Conservation (phyloP, 2,888 invertebrate species). For the Troides aeacus region DNA sequence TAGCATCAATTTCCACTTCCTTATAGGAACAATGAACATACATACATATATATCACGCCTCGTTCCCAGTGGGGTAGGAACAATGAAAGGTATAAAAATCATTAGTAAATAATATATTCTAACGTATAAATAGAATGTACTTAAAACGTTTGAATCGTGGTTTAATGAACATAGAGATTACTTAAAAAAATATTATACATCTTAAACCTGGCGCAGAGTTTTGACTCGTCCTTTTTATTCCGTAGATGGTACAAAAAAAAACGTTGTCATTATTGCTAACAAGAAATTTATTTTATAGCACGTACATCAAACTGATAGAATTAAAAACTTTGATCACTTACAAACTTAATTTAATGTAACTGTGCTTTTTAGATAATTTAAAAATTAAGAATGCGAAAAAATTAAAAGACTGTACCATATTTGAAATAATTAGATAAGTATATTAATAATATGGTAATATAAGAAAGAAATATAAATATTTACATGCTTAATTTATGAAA, state of each 20-base stretch:
- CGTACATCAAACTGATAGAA: slow-evolving; percentile 20
- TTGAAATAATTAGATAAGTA: no score
- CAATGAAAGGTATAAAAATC: neutral
- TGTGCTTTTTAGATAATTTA: neutral
- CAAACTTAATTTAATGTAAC: neutral
- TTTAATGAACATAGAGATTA: slow-evolving; percentile 9
- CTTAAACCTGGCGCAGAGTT: slow-evolving; percentile 13
- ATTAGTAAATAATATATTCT: neutral
- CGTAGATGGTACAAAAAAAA: slow-evolving; percentile 19
- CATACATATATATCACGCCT: no score
- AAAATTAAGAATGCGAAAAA: neutral
- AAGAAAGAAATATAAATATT: no score
- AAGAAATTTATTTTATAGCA: slow-evolving; percentile 18
- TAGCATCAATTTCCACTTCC: slow-evolving; percentile 22
- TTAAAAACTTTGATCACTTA: slow-evolving; percentile 11
- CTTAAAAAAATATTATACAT: neutral
- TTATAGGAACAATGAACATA: slow-evolving; percentile 6
- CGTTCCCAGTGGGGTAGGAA: neutral
- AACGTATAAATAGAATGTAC: neutral
- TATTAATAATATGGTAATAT: no score
- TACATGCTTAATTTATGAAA: no score
- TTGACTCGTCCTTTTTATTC: slow-evolving; percentile 13
- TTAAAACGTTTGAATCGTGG: neutral
- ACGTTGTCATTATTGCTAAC: slow-evolving; percentile 17
- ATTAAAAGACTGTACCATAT: no score